Evolutionary conservation across 2,888 invertebrate species (phyloP).

Genomic region (Dasysyrphus tricinctus): DNA sequence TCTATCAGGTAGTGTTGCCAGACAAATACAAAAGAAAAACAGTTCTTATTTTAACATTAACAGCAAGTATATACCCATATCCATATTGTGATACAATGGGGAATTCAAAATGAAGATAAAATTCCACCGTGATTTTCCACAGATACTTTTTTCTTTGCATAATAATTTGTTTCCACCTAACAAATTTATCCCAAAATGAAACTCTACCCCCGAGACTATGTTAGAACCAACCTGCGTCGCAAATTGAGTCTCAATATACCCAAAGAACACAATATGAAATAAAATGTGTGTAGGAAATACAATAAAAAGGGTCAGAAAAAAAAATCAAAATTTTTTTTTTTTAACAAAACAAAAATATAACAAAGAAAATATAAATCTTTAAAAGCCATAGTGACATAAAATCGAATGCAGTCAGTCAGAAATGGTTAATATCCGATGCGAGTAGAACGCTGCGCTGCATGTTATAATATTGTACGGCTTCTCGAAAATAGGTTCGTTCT

Average conservation of each 20-base stretch:
- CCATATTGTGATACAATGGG: no score
- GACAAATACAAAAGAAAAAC: background rate
- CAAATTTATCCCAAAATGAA: background rate
- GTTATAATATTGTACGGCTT: conserved; percentile 41
- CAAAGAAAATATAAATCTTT: conserved; percentile 7
- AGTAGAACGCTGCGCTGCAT: background rate
- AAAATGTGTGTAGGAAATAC: background rate
- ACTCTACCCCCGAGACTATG: background rate
- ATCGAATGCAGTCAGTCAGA: conserved; percentile 25
- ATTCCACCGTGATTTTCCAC: no score
- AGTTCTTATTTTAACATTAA: background rate
- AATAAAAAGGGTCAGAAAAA: conserved; percentile 8
- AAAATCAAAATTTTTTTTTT: background rate
- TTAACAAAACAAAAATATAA: conserved; percentile 7
- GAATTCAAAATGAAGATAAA: no score
- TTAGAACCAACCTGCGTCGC: conserved; percentile 2
- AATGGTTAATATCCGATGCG: background rate
- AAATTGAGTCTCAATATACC: background rate
- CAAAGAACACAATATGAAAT: background rate
- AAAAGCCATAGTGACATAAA: conserved; percentile 26
- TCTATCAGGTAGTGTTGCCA: background rate
- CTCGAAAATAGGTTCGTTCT: conserved; percentile 51
- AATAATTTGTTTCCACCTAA: no score
- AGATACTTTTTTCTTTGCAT: no score
- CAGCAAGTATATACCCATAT: no score